A percentile compares a stretch with the other conserved stretches of the same genome.
Conservation (phyloP, 2,888 invertebrate genomes). For the Drosophila antonietae region DNA sequence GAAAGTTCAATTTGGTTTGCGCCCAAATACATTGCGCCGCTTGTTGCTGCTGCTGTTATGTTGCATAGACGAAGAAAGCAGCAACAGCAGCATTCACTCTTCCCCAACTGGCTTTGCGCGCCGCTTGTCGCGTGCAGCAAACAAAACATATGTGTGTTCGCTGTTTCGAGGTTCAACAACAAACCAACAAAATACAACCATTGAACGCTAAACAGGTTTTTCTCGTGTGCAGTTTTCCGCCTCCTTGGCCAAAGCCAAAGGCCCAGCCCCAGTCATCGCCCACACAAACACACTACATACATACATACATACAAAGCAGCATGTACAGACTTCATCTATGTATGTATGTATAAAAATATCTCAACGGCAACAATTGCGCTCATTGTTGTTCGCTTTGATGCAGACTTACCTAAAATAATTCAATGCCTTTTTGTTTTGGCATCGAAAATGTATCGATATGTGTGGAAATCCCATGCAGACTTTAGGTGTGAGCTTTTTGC, state of each 20-base stretch:
- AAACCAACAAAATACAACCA: constrained; percentile 60
- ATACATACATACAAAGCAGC: not conserved
- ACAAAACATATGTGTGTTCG: constrained; percentile 68
- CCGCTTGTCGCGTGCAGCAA: constrained; percentile 53
- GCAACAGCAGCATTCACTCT: constrained; percentile 57
- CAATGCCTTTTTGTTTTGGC: constrained; percentile 26
- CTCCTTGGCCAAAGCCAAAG: constrained; percentile 71
- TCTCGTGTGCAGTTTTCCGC: constrained; percentile 79
- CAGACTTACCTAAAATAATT: constrained; percentile 18
- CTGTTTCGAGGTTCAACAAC: constrained; percentile 47
- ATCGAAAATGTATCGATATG: constrained; percentile 44
- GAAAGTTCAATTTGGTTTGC: constrained; percentile 77
- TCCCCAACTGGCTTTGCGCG: constrained; percentile 24
- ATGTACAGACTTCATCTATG: not conserved
- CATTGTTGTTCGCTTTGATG: constrained; percentile 30
- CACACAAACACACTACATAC: constrained; percentile 37
- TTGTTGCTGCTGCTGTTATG: constrained; percentile 36
- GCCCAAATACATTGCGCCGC: constrained; percentile 61
- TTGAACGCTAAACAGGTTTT: constrained; percentile 78
- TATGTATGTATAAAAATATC: constrained; percentile 2
- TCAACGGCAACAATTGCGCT: constrained; percentile 47
- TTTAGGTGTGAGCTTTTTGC: constrained; percentile 30
- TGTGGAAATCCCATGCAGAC: constrained; percentile 21
- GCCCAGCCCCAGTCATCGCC: constrained; percentile 47
- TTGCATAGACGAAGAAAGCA: constrained; percentile 61